Base-by-base conservation (phyloP, 2,113 vertebrate species). In the Esox niger region DNA sequence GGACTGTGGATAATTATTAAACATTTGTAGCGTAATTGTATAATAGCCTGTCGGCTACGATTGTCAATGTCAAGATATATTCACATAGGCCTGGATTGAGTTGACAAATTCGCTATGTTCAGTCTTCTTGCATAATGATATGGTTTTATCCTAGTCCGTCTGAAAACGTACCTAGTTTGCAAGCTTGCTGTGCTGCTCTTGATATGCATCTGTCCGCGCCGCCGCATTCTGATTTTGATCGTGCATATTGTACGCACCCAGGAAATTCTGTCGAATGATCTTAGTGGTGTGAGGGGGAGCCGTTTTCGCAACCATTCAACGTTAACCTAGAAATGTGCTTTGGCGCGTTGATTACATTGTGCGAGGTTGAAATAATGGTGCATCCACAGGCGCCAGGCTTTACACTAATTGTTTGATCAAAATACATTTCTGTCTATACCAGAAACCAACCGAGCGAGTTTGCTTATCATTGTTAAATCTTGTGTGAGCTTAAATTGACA, bases 371-470 rank as follows among this genome's bases (percentile, higher is more conserved):
- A 62, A 69, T 62, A 47, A 64, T 69, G 59, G 68, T 43, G 38
- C 70, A 69, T 66, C 27, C 73, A 62, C 66, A 66, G 77, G 57
- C 78, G 71, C 67, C 62, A 58, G 63, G 70, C 69, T 77, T 60
- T 59, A 10, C 13, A 54, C 31, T 47, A 56, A 57, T 57, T 57
- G 13, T 43, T 43, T 17, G 0, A 43, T 4, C 13, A 43, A 43
- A 43, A 17, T 17, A 17, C 11, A 4, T 1, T 43, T 4, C 3
- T 43, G 11, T 43, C 38, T 17, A 15, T 17, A 43, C 11, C 13
- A 15, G 15, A 43, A 43, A 43, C 38, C 35, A 15, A 38, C 35
- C 38, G 17, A 43, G 13, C 13, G 3, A 43, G 38, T 43, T 43
- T 43, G 13, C 38, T 17, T 13, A 43, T 43, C 11, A 43, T 17